Percentiles rank a stretch among this genome's conserved stretches.
These are phyloP conservation scores for Julus scanicus DNA, from an alignment of 2,888 invertebrate species.

Conservation along the genomic window DNA sequence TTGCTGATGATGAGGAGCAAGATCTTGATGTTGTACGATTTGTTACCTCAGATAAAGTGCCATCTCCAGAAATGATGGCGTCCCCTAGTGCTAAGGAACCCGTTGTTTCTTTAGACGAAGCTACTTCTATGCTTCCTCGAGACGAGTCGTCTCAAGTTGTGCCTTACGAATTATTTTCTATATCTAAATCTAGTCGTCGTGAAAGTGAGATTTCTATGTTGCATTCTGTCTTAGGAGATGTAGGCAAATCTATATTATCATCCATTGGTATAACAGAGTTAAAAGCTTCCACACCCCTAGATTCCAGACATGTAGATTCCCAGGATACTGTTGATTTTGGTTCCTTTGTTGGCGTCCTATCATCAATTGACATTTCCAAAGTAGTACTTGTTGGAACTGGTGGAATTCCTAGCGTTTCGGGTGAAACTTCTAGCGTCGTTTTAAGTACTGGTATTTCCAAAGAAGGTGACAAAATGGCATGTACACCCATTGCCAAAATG, in stretches of 20 bases:
- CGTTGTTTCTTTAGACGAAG: not conserved
- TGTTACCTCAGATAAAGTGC: constrained; percentile 16
- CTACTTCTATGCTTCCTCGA: not conserved
- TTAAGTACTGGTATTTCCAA: not conserved
- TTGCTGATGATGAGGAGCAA: not conserved
- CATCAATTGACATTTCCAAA: not conserved
- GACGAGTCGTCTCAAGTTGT: not conserved
- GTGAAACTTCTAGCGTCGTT: not conserved
- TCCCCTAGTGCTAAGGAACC: not conserved
- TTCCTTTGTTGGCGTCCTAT: not conserved
- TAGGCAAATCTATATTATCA: not conserved
- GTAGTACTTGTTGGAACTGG: not conserved
- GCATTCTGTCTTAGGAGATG: not conserved
- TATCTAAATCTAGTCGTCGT: not conserved
- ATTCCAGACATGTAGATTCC: not conserved
- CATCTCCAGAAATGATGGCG: not conserved
- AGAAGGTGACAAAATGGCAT: not conserved
- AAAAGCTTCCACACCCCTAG: not conserved
- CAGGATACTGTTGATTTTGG: not conserved
- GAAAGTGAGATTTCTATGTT: not conserved
- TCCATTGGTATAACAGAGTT: not conserved
- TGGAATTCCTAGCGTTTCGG: not conserved
- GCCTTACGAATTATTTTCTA: constrained; percentile 9
- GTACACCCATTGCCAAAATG: not conserved
- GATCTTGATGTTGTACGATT: not conserved